Evolutionary conservation across 2,113 vertebrate species (phyloP).

Genomic region (Loxodonta africana): DNA sequence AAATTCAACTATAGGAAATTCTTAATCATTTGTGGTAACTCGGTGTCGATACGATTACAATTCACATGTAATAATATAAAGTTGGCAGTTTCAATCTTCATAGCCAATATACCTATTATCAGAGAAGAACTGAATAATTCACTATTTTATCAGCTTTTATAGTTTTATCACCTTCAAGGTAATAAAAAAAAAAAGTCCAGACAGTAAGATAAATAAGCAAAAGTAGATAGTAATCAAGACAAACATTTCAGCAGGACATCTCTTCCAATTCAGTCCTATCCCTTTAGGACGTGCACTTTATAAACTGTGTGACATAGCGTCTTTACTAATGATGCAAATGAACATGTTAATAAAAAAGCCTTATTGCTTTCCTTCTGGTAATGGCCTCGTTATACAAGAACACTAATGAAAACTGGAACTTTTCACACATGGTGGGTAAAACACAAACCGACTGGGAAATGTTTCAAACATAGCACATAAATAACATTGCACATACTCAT

Average conservation of each 20-base stretch:
- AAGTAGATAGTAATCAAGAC: not conserved
- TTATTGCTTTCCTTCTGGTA: not conserved
- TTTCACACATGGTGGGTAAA: not conserved
- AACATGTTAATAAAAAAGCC: constrained; percentile 29
- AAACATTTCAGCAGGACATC: not conserved
- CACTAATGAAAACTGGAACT: not conserved
- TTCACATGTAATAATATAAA: not conserved
- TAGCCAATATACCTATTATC: not conserved
- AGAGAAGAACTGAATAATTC: constrained; percentile 3
- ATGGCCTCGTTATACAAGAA: constrained; percentile 24
- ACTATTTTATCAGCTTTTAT: constrained; percentile 5
- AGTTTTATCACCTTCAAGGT: constrained; percentile 20
- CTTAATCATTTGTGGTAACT: not conserved
- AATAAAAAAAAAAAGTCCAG: constrained; percentile 1
- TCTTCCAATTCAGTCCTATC: not conserved
- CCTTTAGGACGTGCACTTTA: not conserved
- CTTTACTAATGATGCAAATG: not conserved
- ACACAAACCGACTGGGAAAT: not conserved
- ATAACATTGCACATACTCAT: not conserved
- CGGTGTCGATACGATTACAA: not conserved
- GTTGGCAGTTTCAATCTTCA: not conserved
- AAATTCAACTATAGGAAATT: constrained; percentile 25
- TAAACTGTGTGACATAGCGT: not conserved
- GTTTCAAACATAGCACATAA: not conserved
- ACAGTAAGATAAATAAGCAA: constrained; percentile 17